These are phyloP conservation scores for Grammomys surdaster DNA, from an alignment of 2,113 vertebrate genomes.

Conservation along the genomic window DNA sequence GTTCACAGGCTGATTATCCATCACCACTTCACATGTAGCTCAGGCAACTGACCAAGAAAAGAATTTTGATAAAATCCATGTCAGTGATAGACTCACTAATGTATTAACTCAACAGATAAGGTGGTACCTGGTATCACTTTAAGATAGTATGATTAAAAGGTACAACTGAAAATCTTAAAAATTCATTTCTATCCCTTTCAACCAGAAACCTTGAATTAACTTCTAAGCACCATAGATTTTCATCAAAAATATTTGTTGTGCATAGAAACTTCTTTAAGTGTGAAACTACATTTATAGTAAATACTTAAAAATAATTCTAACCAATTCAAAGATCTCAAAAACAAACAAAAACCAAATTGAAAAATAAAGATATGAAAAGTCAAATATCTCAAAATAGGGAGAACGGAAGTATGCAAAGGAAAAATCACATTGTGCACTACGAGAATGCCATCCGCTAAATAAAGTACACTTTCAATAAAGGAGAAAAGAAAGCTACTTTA, in stretches of 20 bases:
- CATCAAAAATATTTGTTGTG: constrained; percentile 35
- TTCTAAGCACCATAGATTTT: constrained; percentile 54
- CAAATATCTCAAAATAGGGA: constrained; percentile 54
- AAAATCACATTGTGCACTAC: neutral
- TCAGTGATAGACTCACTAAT: neutral
- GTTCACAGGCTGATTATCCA: neutral
- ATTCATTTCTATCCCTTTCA: constrained; percentile 5
- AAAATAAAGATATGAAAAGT: neutral
- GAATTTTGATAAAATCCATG: constrained; percentile 17
- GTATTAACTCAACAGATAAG: constrained; percentile 27
- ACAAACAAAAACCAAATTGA: neutral
- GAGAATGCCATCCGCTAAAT: constrained; percentile 38
- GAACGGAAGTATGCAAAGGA: constrained; percentile 29
- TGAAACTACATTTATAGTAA: constrained; percentile 49
- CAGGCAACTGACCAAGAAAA: neutral
- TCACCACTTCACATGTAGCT: constrained; percentile 14
- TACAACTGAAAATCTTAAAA: constrained; percentile 37
- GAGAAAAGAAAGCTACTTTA: constrained; percentile 33
- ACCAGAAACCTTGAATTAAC: constrained; percentile 50
- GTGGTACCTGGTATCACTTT: neutral
- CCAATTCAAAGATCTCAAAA: constrained; percentile 49
- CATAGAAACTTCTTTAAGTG: constrained; percentile 30
- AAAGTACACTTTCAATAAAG: constrained; percentile 22
- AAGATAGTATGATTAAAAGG: constrained; percentile 8
- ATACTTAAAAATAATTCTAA: constrained; percentile 52